A percentile compares a stretch with the other conserved stretches of the same genome.
Conservation (phyloP, 2,888 invertebrate genomes). For the Andrena minutula region DNA sequence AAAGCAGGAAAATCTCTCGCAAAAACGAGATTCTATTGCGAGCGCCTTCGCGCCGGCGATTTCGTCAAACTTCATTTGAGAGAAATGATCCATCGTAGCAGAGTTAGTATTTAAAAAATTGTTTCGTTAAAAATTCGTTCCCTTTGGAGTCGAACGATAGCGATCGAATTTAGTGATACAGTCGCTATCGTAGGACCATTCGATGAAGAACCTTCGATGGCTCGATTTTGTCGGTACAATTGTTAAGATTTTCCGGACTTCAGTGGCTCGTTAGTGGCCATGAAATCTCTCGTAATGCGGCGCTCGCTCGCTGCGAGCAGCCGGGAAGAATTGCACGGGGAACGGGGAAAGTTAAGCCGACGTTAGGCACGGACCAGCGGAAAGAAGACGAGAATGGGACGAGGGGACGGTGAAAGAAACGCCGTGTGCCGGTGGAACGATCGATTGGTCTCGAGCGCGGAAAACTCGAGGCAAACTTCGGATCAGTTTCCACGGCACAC, state of each 20-base stretch:
- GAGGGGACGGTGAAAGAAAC: conserved; percentile 21
- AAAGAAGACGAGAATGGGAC: conserved; percentile 50
- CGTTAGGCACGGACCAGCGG: conserved; percentile 18
- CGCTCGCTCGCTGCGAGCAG: conserved; percentile 17
- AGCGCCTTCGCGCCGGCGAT: not conserved
- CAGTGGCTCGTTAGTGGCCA: not conserved
- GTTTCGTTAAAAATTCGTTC: not conserved
- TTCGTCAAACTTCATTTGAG: not conserved
- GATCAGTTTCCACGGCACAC: not conserved
- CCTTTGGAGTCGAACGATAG: not conserved
- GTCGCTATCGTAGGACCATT: not conserved
- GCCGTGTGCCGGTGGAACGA: conserved; percentile 26
- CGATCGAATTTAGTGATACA: not conserved
- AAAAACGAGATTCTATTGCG: not conserved
- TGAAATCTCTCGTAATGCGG: conserved; percentile 29
- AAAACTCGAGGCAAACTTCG: conserved; percentile 9
- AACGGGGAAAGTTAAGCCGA: conserved; percentile 28
- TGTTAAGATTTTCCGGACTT: not conserved
- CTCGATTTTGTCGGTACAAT: not conserved
- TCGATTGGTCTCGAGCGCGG: conserved; percentile 38
- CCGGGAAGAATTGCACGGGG: conserved; percentile 19
- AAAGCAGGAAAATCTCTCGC: conserved; percentile 17
- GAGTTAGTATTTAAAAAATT: not conserved
- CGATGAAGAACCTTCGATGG: not conserved
- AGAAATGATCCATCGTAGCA: not conserved